phyloP scores from a whole-genome alignment of 1,140 invertebrate species.

The Trachymyrmex cornetzi region DNA sequence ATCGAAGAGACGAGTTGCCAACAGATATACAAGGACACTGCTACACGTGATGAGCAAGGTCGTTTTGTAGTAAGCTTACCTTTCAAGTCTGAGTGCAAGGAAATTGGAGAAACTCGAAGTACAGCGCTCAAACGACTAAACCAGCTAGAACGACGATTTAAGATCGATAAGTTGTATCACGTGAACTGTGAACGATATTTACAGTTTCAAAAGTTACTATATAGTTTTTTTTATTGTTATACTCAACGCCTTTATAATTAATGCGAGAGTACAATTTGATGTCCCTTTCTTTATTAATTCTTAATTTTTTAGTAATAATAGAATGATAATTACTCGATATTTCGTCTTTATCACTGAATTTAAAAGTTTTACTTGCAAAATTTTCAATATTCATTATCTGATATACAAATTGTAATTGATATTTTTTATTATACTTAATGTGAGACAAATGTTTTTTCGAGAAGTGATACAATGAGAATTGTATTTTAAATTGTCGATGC shows the following conservation, averaged over 20 bases:
- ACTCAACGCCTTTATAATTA: constrained; percentile 5
- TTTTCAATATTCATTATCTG: not conserved
- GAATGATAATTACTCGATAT: not conserved
- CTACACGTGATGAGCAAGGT: too few relatives aligned
- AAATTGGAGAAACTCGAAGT: too few relatives aligned
- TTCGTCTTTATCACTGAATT: not conserved
- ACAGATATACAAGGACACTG: too few relatives aligned
- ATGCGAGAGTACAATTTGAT: constrained; percentile 33
- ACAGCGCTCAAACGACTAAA: too few relatives aligned
- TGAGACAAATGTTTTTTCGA: constrained; percentile 33
- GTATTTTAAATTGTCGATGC: constrained; percentile 32
- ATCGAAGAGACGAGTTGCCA: too few relatives aligned
- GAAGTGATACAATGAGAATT: constrained; percentile 33
- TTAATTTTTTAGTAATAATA: constrained; percentile 5
- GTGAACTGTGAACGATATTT: too few relatives aligned
- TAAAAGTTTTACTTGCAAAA: not conserved
- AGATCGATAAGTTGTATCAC: too few relatives aligned
- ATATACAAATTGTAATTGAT: constrained; percentile 29
- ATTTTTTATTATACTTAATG: constrained; percentile 32
- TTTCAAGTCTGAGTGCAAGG: too few relatives aligned
- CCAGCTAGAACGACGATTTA: too few relatives aligned
- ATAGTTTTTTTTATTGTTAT: constrained; percentile 21
- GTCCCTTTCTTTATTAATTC: not conserved
- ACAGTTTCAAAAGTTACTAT: constrained; percentile 29
- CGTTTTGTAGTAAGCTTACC: too few relatives aligned